Conservation (phyloP, 2,113 vertebrate genomes). For the Oncorhynchus gorbuscha region DNA sequence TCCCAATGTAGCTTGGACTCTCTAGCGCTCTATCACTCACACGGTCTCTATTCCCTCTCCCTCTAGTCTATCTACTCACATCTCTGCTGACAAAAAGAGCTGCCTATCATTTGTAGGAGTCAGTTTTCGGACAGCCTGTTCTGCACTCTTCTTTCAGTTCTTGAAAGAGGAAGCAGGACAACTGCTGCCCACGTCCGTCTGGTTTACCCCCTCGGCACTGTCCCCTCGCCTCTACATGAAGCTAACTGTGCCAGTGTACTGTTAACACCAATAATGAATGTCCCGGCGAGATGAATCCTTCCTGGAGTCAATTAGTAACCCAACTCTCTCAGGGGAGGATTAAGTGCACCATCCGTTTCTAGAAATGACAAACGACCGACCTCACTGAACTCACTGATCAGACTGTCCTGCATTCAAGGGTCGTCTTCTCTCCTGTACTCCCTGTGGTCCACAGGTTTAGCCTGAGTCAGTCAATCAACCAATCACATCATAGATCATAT, state of each 20-base stretch:
- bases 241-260: neutral
- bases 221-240: neutral
- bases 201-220: neutral
- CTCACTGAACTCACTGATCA: constrained; percentile 33
- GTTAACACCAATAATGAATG: neutral
- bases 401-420: constrained; percentile 1
- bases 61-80: neutral
- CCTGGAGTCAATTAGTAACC: constrained; percentile 28
- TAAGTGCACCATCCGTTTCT: constrained; percentile 27
- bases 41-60: neutral
- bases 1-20: too few species aligned
- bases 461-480: neutral
- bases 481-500: neutral
- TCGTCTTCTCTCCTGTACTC: neutral
- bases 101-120: neutral
- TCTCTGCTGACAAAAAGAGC: neutral
- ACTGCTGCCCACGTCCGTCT: neutral
- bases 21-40: neutral
- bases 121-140: neutral
- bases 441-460: neutral
- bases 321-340: constrained; percentile 10
- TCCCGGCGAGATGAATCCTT: constrained; percentile 12
- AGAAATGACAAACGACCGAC: constrained; percentile 16
- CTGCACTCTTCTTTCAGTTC: neutral
- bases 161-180: neutral